Percentiles rank a stretch among this genome's conserved stretches.
phyloP scores from a whole-genome alignment of 2,113 vertebrate genomes.

The Petrocephalus zakoni region DNA sequence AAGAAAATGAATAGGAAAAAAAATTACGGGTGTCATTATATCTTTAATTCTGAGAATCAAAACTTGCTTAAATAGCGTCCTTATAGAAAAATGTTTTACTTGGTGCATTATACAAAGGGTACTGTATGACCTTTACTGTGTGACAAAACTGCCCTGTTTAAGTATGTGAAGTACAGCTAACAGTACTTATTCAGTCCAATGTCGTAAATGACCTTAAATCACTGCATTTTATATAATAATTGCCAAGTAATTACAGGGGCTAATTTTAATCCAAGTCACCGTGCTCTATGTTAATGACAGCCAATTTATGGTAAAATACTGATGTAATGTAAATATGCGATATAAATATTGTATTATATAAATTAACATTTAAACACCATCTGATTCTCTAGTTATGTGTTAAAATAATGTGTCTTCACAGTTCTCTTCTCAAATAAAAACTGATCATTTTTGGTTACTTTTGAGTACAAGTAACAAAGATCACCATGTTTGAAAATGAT shows the following conservation, averaged over 20 bases:
- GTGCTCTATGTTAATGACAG: neutral
- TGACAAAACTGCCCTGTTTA: neutral
- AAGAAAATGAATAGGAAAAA: neutral
- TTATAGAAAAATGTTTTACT: neutral
- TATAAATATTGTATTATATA: neutral
- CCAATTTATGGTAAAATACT: neutral
- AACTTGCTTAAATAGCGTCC: neutral
- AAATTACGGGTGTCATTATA: neutral
- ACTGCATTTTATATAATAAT: neutral
- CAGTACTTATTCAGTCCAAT: neutral
- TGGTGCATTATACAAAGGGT: neutral
- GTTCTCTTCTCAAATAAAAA: neutral
- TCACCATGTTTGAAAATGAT: neutral
- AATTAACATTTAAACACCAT: neutral
- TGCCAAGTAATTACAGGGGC: neutral
- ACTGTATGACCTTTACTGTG: neutral
- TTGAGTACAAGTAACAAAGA: neutral
- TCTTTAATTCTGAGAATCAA: neutral
- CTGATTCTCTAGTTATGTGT: neutral
- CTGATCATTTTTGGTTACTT: neutral
- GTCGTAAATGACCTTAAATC: neutral
- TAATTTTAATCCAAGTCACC: neutral
- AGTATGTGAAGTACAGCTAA: neutral
- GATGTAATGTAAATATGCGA: neutral
- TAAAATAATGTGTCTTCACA: neutral